Conservation (phyloP, 2,888 invertebrate species). For the Neuroscelio doddi region DNA sequence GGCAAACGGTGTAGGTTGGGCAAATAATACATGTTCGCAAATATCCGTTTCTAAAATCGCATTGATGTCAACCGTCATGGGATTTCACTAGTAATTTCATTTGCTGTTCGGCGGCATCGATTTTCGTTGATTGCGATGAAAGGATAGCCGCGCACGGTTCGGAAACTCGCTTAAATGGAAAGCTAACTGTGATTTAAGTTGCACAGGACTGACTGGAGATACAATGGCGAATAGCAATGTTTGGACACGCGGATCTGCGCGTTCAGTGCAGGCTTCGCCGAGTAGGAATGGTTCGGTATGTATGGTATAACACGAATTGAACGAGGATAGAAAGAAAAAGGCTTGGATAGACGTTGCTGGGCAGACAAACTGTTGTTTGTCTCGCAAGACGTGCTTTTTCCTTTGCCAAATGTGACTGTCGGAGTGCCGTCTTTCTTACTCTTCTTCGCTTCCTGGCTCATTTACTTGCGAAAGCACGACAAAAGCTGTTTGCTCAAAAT, state of each 20-base stretch:
- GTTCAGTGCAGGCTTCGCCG: constrained; percentile 13
- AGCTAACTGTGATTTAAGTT: constrained; percentile 29
- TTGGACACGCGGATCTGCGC: constrained; percentile 30
- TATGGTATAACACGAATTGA: constrained; percentile 25
- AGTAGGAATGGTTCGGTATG: constrained; percentile 20
- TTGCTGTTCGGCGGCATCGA: constrained; percentile 16
- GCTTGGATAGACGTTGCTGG: constrained; percentile 13
- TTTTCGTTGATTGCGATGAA: constrained; percentile 13
- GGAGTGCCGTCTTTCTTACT: constrained; percentile 8
- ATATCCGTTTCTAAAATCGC: constrained; percentile 3
- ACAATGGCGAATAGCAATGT: constrained; percentile 34
- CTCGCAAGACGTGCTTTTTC: constrained; percentile 20
- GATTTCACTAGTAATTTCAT: constrained; percentile 25
- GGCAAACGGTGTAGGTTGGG: too few species aligned
- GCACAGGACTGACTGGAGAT: constrained; percentile 20
- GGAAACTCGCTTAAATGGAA: constrained; percentile 12
- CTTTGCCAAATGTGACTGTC: constrained; percentile 7
- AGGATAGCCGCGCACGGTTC: neutral
- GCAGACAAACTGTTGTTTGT: constrained; percentile 25
- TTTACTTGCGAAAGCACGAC: constrained; percentile 27
- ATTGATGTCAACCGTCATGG: constrained; percentile 14
- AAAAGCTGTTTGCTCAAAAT: constrained; percentile 30
- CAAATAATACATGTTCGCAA: constrained; percentile 8
- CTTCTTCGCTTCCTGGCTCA: constrained; percentile 17
- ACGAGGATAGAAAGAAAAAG: constrained; percentile 32